A percentile compares a stretch with the other conserved stretches of the same genome.
Conservation (phyloP, 2,113 vertebrate species). For the Neodontobutis hainanensis region DNA sequence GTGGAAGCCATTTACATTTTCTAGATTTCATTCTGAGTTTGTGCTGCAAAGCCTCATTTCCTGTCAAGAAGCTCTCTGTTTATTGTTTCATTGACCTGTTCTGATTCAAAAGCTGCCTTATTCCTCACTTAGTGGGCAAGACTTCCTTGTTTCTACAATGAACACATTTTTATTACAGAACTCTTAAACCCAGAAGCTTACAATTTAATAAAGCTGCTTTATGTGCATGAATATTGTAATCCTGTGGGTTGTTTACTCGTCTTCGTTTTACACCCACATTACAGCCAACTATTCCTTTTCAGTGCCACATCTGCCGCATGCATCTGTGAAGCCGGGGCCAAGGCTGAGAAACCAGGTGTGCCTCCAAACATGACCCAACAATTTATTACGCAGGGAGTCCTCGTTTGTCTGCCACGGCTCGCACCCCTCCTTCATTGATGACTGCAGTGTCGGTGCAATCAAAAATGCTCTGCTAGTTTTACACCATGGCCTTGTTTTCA, state of each 20-base stretch:
- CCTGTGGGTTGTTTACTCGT: slow-evolving; percentile 48
- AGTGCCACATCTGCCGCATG: slow-evolving; percentile 59
- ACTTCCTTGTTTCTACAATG: slow-evolving; percentile 10
- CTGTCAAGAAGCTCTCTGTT: slow-evolving; percentile 20
- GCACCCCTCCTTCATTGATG: slow-evolving; percentile 8
- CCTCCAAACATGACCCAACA: slow-evolving; percentile 39
- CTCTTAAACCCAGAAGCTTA: slow-evolving; percentile 18
- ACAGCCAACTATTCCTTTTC: slow-evolving; percentile 32
- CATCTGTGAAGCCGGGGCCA: slow-evolving; percentile 44
- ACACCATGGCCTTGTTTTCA: slow-evolving; percentile 16
- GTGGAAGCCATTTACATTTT: slow-evolving; percentile 27
- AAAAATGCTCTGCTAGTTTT: background rate
- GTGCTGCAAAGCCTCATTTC: slow-evolving; percentile 11
- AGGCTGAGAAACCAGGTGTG: slow-evolving; percentile 64
- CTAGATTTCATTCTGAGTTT: background rate
- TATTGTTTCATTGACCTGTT: slow-evolving; percentile 39
- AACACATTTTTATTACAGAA: slow-evolving; percentile 21
- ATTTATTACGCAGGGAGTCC: slow-evolving; percentile 33
- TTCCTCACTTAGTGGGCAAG: slow-evolving; percentile 17
- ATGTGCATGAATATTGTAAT: slow-evolving; percentile 44
- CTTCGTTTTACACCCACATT: slow-evolving; percentile 38
- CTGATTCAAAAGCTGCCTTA: slow-evolving; percentile 6
- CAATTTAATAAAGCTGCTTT: slow-evolving; percentile 40
- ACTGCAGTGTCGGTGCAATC: background rate
- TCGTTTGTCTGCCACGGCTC: slow-evolving; percentile 23